Base-by-base conservation (phyloP, 2,888 invertebrate species). In the Aleiodes testaceus region DNA sequence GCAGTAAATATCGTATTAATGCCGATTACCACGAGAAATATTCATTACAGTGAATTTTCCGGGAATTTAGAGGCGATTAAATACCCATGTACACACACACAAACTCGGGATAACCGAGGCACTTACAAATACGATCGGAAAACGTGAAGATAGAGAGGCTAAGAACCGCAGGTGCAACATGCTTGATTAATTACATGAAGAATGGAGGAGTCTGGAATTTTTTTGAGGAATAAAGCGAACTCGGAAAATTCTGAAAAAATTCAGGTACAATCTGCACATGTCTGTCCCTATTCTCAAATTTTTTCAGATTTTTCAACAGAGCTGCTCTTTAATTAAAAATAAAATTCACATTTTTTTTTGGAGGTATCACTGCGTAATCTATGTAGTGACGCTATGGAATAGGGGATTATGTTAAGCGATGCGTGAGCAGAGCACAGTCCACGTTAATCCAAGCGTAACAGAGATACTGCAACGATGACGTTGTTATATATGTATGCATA, bases 371-470 rank as follows among this genome's bases (percentile, higher is more conserved):
- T 78, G 77, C 77, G 81, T 82, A 82, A 83, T 84, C 82, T 83
- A 79, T 79, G 80, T 80, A 78, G 80, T 78, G 73, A 78, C 42
- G 36, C 61, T 70, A 68, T 76, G 20, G 82, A 79, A 78, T 76
- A 75, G 80, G 77, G 80, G 82, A 84, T 85, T 85, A 84, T 85
- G 84, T 84, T 84, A 86, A 86, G 85, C 84, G 84, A 86, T 81
- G 86, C 85, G 83, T 85, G 84, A 86, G 82, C 81, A 59, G 80
- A 79, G 83, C 84, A 85, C 85, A 86, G 86, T 85, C 82, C 82
- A 79, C 74, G 82, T 76, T 78, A 82, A 86, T 77, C 84, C 82
- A 84, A 79, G 79, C 84, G 84, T 85, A 82, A 86, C 83, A 79
- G 86, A 86, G 86, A 86, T 86, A 86, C 85, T 82, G 80, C 82